A percentile compares a stretch with the other conserved stretches of the same genome.
Evolutionary conservation across 2,113 vertebrate species (phyloP).

Genomic region (Ictidomys tridecemlineatus): DNA sequence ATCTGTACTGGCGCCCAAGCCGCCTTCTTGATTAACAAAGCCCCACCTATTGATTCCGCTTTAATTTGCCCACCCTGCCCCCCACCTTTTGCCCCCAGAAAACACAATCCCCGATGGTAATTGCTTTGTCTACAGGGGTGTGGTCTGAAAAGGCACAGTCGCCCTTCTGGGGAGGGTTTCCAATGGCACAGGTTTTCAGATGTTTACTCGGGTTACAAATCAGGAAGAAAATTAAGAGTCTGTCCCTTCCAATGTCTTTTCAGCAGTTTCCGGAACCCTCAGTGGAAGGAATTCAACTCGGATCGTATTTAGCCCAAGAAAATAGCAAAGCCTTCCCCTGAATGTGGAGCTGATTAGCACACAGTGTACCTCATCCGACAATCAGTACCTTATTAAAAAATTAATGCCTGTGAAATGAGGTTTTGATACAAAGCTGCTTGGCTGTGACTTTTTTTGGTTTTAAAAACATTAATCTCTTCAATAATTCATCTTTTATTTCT

Average conservation of each 20-base stretch:
- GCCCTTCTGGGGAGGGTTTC: neutral
- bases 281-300: neutral
- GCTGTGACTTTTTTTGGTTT: slow-evolving; percentile 47
- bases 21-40: slow-evolving; percentile 41
- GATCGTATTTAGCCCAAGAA: neutral
- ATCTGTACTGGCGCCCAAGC: neutral
- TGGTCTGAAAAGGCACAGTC: neutral
- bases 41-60: slow-evolving; percentile 17
- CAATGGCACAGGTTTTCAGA: neutral
- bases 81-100: neutral
- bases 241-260: neutral
- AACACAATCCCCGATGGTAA: neutral
- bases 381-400: slow-evolving; percentile 68
- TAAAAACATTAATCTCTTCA: slow-evolving; percentile 69
- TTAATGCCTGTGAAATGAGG: slow-evolving; percentile 72
- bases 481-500: slow-evolving; percentile 78
- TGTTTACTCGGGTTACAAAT: neutral
- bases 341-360: slow-evolving; percentile 43
- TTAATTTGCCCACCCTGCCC: neutral
- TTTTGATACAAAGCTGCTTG: slow-evolving; percentile 64
- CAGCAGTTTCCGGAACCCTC: neutral
- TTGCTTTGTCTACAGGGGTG: slow-evolving; percentile 39
- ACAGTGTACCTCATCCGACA: neutral
- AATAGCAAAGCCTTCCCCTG: neutral
- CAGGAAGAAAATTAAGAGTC: neutral